A percentile compares a stretch with the other conserved stretches of the same genome.
phyloP scores from a whole-genome alignment of 1,140 invertebrate genomes.

The Drosophila bifasciata region DNA sequence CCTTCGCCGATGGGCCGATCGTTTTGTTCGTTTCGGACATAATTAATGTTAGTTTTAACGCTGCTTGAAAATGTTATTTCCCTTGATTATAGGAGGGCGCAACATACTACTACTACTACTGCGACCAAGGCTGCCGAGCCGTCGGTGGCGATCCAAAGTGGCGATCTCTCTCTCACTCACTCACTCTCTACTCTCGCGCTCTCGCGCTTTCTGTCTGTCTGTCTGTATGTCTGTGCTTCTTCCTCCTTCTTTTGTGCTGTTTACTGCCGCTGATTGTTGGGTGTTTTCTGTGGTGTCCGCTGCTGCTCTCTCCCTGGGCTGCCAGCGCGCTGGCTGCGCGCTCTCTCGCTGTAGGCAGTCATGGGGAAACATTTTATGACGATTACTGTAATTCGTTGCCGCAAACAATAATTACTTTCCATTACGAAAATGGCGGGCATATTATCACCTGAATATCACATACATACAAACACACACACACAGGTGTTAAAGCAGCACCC shows the following conservation, averaged over 20 bases:
- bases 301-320: constrained; percentile 29
- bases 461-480: constrained; percentile 53
- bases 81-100: constrained; percentile 83
- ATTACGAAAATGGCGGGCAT: constrained; percentile 84
- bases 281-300: constrained; percentile 39
- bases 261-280: constrained; percentile 80
- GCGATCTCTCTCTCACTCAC: constrained; percentile 11
- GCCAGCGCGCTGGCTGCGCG: constrained; percentile 31
- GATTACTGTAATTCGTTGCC: constrained; percentile 84
- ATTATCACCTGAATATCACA: constrained; percentile 84
- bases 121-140: constrained; percentile 38
- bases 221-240: constrained; percentile 21
- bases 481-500: constrained; percentile 56
- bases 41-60: constrained; percentile 84
- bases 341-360: constrained; percentile 76
- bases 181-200: constrained; percentile 13
- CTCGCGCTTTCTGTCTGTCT: constrained; percentile 4
- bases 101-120: no score
- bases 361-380: constrained; percentile 84
- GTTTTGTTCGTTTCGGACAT: constrained; percentile 83
- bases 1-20: constrained; percentile 34
- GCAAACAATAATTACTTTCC: constrained; percentile 84
- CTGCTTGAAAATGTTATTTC: constrained; percentile 84
- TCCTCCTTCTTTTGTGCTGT: constrained; percentile 49
- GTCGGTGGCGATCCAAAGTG: constrained; percentile 22